Percentiles rank a stretch among this genome's conserved stretches.
Evolutionary conservation across 2,113 vertebrate species (phyloP).

Genomic region (Craseonycteris thonglongyai): DNA sequence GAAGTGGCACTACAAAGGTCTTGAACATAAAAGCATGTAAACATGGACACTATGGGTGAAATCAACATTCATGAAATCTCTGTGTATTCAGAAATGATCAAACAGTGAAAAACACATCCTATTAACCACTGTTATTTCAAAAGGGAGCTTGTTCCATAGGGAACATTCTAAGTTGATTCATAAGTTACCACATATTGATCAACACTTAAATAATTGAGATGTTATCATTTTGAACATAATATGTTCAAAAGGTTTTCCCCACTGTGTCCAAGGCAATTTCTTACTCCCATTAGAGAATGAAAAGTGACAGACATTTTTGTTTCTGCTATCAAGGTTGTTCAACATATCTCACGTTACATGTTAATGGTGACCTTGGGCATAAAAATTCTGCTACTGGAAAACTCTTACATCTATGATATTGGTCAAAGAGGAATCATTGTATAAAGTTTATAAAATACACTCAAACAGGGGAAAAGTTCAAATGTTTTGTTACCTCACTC

Average conservation of each 20-base stretch:
- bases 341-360: neutral
- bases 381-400: neutral
- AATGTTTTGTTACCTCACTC: neutral
- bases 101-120: conserved; percentile 62
- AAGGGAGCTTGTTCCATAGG: conserved; percentile 35
- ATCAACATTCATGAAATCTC: conserved; percentile 62
- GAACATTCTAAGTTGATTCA: conserved; percentile 44
- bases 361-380: neutral
- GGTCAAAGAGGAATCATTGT: neutral
- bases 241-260: neutral
- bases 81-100: conserved; percentile 67
- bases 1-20: conserved; percentile 54
- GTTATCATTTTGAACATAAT: conserved; percentile 14
- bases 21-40: conserved; percentile 61
- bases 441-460: neutral
- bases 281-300: neutral
- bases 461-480: neutral
- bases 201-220: conserved; percentile 50
- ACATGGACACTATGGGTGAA: conserved; percentile 61
- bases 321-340: neutral
- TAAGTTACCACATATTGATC: conserved; percentile 51
- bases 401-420: neutral
- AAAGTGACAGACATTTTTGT: neutral
- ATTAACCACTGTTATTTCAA: conserved; percentile 58
- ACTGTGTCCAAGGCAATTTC: neutral